Base-by-base conservation (phyloP, 2,888 invertebrate genomes). In the Melinopterus prodromus region DNA sequence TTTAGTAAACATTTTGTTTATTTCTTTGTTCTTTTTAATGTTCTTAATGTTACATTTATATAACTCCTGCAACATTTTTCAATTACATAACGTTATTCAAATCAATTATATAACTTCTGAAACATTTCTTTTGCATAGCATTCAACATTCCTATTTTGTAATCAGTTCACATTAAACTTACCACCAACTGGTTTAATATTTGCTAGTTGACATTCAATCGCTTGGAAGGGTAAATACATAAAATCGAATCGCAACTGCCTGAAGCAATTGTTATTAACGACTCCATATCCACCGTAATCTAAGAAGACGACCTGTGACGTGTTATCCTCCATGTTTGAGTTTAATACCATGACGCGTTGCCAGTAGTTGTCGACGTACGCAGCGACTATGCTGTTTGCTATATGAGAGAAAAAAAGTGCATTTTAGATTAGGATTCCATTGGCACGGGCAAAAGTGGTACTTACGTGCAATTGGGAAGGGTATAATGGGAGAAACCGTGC, bases 161-260 rank as follows among this genome's bases (percentile, higher is more conserved):
- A 53, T 53, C 12, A 53, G 53, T 53, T 9, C 9, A 53, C 5
- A 53, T 78, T 77, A 6, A 16, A 71, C 88, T 89, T 89, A 94
- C 97, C 94, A 87, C 93, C 92, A 80, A 93, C 91, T 79, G 98
- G 96, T 89, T 93, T 93, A 85, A 98, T 92, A 90, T 97, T 95
- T n/a, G 97, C 97, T 87, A 99, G 91, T 88, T 95, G 93, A 88
- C 98, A 97, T 91, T 99, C 99, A 76, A 97, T 95, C 80, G 99
- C 97, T 93, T 99, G 99, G 93, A 99, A 99, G 78, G 99, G 99
- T 89, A 99, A 91, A 80, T 94, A 92, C 92, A 98, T 95, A 89
- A 98, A 98, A 90, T 99, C 98, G 78, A 94, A 94, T 85, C 98
- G 93, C 84, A 99, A 98, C 91, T 99, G 98, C 87, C 97, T 94